Conservation (phyloP, 2,888 invertebrate species). For the Camptogramma bilineatum region DNA sequence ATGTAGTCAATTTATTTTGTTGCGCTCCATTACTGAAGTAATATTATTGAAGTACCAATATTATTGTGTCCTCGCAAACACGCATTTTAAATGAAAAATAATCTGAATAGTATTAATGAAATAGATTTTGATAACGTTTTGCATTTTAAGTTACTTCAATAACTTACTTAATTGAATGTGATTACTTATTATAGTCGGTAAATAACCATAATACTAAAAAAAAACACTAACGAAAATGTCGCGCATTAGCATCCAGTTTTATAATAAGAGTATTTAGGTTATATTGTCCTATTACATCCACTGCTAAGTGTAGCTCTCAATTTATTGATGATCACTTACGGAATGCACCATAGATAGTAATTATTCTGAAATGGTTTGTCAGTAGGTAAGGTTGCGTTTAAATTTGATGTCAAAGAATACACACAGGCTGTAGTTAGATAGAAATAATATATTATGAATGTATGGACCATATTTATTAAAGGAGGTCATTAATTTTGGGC, state of each 20-base stretch:
- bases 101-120: conserved; percentile 52
- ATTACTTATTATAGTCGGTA: conserved; percentile 45
- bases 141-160: conserved; percentile 49
- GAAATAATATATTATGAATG: conserved; percentile 12
- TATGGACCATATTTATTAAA: conserved; percentile 12
- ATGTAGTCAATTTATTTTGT: conserved; percentile 45
- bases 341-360: conserved; percentile 20
- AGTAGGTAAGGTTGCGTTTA: conserved; percentile 25
- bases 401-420: conserved; percentile 26
- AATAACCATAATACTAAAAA: conserved; percentile 47
- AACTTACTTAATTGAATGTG: conserved; percentile 47
- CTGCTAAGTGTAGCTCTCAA: conserved; percentile 22
- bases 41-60: conserved; percentile 47
- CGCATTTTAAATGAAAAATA: conserved; percentile 49
- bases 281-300: conserved; percentile 16
- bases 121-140: conserved; percentile 50
- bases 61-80: conserved; percentile 46
- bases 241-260: conserved; percentile 41
- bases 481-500: no score
- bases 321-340: conserved; percentile 8
- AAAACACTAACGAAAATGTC: conserved; percentile 40
- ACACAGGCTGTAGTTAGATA: conserved; percentile 23
- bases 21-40: conserved; percentile 50
- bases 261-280: conserved; percentile 35
- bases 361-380: conserved; percentile 9